These are phyloP conservation scores for Panagrolaimus sp. DNA, from an alignment of 1,140 invertebrate species.

Conservation along the genomic window DNA sequence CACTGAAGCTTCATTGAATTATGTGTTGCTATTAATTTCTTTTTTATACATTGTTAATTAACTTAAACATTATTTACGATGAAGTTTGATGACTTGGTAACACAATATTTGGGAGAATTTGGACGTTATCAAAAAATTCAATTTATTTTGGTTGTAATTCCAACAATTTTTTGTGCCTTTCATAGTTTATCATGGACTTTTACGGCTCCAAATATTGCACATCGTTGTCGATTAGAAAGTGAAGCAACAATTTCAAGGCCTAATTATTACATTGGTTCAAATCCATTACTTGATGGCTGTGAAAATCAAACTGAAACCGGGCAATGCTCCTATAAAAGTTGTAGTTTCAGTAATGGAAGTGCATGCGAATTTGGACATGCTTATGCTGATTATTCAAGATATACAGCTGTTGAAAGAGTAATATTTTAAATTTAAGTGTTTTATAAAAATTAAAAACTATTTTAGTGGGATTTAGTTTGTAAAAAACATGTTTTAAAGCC, in stretches of 20 bases:
- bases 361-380: slow-evolving; percentile 39
- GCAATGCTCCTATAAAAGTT: slow-evolving; percentile 26
- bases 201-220: slow-evolving; percentile 47
- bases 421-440: slow-evolving; percentile 10
- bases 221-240: slow-evolving; percentile 39
- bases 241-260: no score
- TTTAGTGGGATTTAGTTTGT: slow-evolving; percentile 59
- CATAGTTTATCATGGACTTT: slow-evolving; percentile 58
- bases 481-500: slow-evolving; percentile 49
- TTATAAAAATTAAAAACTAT: not conserved
- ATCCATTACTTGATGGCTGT: not conserved
- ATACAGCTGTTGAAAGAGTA: slow-evolving; percentile 47
- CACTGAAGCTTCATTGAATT: no score
- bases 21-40: no score
- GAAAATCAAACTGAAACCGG: not conserved
- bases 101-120: slow-evolving; percentile 57
- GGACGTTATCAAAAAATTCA: slow-evolving; percentile 55
- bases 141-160: slow-evolving; percentile 58
- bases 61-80: slow-evolving; percentile 19
- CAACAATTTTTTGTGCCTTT: slow-evolving; percentile 55
- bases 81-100: slow-evolving; percentile 58
- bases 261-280: not conserved
- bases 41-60: no score
- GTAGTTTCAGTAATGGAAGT: slow-evolving; percentile 21
- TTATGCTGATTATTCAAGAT: slow-evolving; percentile 23